These are phyloP conservation scores for Diadema setosum DNA, from an alignment of 35 echinoderm and acorn worm species.

Conservation along the genomic window DNA sequence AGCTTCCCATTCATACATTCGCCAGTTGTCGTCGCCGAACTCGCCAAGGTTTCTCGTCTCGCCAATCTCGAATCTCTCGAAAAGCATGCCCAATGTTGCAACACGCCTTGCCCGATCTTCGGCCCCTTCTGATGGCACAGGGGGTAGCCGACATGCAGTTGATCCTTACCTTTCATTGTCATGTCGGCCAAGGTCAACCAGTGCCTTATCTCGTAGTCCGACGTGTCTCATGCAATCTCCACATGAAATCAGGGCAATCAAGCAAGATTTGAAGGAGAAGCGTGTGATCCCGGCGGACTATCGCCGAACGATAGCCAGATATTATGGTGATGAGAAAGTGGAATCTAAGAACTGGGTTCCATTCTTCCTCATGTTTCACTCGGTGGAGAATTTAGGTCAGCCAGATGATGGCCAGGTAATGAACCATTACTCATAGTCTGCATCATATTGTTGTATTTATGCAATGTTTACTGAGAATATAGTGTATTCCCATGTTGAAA, in stretches of 20 bases:
- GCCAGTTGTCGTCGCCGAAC: neutral
- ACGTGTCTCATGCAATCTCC: neutral
- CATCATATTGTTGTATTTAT: too few relatives aligned
- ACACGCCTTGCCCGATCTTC: too few relatives aligned
- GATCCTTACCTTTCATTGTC: too few relatives aligned
- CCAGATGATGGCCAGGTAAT: neutral
- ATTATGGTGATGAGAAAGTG: neutral
- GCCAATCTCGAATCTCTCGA: neutral
- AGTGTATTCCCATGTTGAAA: too few relatives aligned
- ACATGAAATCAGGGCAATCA: neutral
- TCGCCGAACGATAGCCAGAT: slow-evolving; percentile 4
- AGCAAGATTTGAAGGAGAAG: neutral
- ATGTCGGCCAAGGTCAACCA: neutral
- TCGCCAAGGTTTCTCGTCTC: neutral
- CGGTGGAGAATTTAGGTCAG: slow-evolving; percentile 9
- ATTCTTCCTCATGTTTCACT: slow-evolving; percentile 6
- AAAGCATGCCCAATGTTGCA: neutral
- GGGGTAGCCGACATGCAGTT: too few relatives aligned
- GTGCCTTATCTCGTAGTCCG: neutral
- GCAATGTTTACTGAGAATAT: too few relatives aligned
- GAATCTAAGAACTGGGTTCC: slow-evolving; percentile 23
- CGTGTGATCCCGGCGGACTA: slow-evolving; percentile 10
- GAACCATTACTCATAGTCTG: too few relatives aligned
- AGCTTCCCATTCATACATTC: too few relatives aligned
- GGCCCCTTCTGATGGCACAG: too few relatives aligned